Percentiles rank a stretch among this genome's conserved stretches.
Evolutionary conservation across 2,797 vertebrate genomes (phyloP).

Genomic region (Sebastes nivosus): DNA sequence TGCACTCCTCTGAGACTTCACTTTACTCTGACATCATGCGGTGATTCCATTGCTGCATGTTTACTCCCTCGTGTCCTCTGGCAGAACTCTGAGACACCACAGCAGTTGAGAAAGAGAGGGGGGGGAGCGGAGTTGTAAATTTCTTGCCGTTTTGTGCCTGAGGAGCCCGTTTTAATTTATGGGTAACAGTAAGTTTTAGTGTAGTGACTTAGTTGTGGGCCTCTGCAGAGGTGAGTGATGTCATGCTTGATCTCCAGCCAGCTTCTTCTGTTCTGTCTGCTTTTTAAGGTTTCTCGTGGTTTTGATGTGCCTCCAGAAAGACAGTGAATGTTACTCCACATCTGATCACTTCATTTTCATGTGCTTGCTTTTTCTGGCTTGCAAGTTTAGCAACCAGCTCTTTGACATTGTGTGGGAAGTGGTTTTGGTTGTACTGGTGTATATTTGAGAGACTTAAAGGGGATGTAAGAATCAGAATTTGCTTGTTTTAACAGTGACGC

Average conservation of each 20-base stretch:
- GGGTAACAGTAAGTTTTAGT: conserved; percentile 3
- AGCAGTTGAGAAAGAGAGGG: not conserved
- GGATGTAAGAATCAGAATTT: no score
- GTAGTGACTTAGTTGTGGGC: conserved; percentile 18
- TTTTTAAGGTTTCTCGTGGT: not conserved
- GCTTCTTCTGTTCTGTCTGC: not conserved
- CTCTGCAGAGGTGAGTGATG: conserved; percentile 7
- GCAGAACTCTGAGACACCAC: conserved; percentile 8
- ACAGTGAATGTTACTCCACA: not conserved
- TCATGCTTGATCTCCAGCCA: conserved; percentile 17
- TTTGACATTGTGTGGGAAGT: not conserved
- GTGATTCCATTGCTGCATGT: conserved; percentile 23
- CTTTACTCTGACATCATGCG: conserved; percentile 6
- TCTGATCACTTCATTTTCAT: not conserved
- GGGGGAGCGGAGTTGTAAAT: not conserved
- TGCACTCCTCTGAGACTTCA: not conserved
- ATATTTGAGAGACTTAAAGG: not conserved
- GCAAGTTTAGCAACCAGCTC: not conserved
- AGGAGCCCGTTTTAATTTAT: conserved; percentile 7
- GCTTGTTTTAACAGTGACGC: no score
- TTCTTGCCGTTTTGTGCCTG: conserved; percentile 2
- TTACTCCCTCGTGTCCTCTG: conserved; percentile 23
- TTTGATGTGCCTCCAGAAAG: not conserved
- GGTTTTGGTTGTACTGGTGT: not conserved
- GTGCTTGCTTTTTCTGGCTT: not conserved